A percentile compares a stretch with the other conserved stretches of the same genome.
Conservation (phyloP, 2,113 vertebrate species). For the Megaceryle maxima region DNA sequence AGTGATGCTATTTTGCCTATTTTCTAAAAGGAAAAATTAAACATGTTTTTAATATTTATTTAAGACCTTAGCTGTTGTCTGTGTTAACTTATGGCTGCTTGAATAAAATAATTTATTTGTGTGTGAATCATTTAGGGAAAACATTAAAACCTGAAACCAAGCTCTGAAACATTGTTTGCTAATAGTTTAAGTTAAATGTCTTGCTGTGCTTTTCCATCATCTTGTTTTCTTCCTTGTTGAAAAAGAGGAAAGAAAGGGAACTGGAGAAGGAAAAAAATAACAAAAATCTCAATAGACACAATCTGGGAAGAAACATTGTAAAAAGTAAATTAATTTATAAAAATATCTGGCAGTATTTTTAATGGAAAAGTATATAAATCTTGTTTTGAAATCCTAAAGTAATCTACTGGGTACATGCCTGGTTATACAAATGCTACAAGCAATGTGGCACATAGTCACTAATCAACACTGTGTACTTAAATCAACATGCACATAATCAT, state of each 20-base stretch:
- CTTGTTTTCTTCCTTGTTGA: not conserved
- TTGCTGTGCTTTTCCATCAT: not conserved
- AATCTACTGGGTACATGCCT: not conserved
- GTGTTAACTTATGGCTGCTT: not conserved
- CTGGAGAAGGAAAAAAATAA: not conserved
- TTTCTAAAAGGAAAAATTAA: not conserved
- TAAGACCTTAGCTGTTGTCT: not conserved
- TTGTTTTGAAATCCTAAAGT: not conserved
- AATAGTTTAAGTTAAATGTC: not conserved
- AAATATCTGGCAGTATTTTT: not conserved
- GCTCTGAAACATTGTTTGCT: not conserved
- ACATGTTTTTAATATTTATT: not conserved
- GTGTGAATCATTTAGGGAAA: not conserved
- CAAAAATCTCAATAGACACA: not conserved
- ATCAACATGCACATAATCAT: not conserved
- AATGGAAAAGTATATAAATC: not conserved
- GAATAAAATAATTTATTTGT: slow-evolving; percentile 11
- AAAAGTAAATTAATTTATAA: not conserved
- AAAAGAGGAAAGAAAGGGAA: not conserved
- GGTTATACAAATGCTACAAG: not conserved
- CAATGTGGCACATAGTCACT: not conserved
- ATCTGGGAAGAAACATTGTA: not conserved
- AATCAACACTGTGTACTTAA: not conserved
- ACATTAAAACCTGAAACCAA: not conserved
- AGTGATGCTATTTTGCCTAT: not conserved